Base-by-base conservation (phyloP, 2,797 vertebrate genomes). In the Netta rufina region DNA sequence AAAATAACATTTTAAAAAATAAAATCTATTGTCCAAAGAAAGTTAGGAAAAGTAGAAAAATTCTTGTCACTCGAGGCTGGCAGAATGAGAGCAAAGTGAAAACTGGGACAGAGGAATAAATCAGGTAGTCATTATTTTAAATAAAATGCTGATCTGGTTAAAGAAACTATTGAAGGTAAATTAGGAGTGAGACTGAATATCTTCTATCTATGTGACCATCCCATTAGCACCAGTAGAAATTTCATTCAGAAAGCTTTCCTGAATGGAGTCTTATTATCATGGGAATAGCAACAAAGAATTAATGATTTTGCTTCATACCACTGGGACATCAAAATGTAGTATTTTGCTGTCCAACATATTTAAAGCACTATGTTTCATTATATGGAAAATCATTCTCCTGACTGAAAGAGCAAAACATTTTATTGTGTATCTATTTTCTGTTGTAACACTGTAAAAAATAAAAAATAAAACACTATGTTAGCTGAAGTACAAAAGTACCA, bases 71-170 rank as follows among this genome's bases (percentile, higher is more conserved):
- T 95, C 53, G 61, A 83, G 49, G 73, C 49, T 93, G 94, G 83
- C 95, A 93, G 94, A 96, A 96, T 91, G 83, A 89, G 95, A 96
- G 69, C 83, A 65, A 88, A 91, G 53, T 82, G 77, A 95, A 93
- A 96, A 97, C 57, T 95, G 86, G 94, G 83, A 82, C 91, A 90
- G 41, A 22, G 28, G 74, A 76, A 96, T 86, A 95, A 93, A 93
- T 80, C 77, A 87, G 39, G 45, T 60, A 96, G 53, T 71, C 83
- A 77, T 91, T 96, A 94, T 84, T 92, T 90, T 89, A 94, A 93
- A 96, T 74, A 93, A 67, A 94, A 90, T 89, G 77, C 67, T 89
- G 80, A 80, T 90, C 41, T 84, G 33, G 56, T 82, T 92, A 73
- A 87, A 79, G 67, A 92, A 88, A 58, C 20, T 65, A 39, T 10